Evolutionary conservation across 1,140 invertebrate species (phyloP).

Genomic region (Orussus abietinus): DNA sequence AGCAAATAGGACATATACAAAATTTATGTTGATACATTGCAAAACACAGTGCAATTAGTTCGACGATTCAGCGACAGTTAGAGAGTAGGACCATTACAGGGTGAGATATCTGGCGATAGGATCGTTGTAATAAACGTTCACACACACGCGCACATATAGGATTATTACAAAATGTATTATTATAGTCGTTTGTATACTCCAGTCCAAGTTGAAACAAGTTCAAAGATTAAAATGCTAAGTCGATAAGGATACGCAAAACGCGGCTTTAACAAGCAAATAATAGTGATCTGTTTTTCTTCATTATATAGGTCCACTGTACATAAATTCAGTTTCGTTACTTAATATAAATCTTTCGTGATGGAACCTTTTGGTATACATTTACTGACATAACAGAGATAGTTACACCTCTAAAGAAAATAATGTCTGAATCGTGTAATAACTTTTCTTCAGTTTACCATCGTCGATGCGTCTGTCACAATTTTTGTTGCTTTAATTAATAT

Average conservation of each 20-base stretch:
- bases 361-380: slow-evolving; percentile 17
- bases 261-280: slow-evolving; percentile 41
- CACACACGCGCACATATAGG: slow-evolving; percentile 29
- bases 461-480: too few relatives aligned
- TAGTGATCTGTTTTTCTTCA: slow-evolving; percentile 32
- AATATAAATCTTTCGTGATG: slow-evolving; percentile 16
- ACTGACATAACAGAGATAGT: neutral
- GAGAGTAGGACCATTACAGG: neutral
- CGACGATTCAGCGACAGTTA: too few relatives aligned
- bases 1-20: too few relatives aligned
- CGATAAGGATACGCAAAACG: slow-evolving; percentile 32
- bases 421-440: neutral
- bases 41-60: too few relatives aligned
- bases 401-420: neutral
- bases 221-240: slow-evolving; percentile 32
- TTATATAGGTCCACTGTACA: slow-evolving; percentile 38
- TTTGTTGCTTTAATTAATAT: slow-evolving; percentile 21
- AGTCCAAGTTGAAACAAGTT: slow-evolving; percentile 33
- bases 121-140: slow-evolving; percentile 19
- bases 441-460: too few relatives aligned
- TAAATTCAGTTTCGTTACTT: slow-evolving; percentile 17
- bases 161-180: slow-evolving; percentile 54
- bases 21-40: too few relatives aligned
- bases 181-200: slow-evolving; percentile 39
- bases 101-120: neutral